Evolutionary conservation across 2,113 vertebrate genomes (phyloP).

Genomic region (Propithecus coquereli): DNA sequence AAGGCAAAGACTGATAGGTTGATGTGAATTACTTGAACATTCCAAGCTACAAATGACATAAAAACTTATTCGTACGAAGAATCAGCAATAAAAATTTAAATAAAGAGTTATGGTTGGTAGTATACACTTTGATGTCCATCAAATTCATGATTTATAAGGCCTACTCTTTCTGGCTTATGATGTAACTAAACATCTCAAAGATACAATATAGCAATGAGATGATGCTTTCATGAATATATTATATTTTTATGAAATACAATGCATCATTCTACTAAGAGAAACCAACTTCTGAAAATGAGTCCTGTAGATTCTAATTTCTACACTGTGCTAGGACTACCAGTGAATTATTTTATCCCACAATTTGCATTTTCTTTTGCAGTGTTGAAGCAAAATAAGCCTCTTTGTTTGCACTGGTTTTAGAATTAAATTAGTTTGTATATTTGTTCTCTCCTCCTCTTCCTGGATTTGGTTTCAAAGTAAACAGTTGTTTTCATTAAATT

Average conservation of each 20-base stretch:
- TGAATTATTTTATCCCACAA: background rate
- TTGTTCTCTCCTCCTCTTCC: slow-evolving; percentile 60
- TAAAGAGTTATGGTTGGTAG: background rate
- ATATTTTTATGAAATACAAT: slow-evolving; percentile 52
- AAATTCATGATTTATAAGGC: slow-evolving; percentile 57
- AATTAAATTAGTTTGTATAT: slow-evolving; percentile 71
- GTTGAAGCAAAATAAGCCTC: slow-evolving; percentile 51
- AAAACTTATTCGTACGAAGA: slow-evolving; percentile 50
- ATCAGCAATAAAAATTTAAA: slow-evolving; percentile 61
- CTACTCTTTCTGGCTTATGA: slow-evolving; percentile 30
- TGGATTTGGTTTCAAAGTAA: slow-evolving; percentile 65
- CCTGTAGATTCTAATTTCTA: slow-evolving; percentile 35
- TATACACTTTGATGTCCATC: background rate
- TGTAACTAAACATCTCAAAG: slow-evolving; percentile 40
- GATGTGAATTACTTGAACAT: slow-evolving; percentile 33
- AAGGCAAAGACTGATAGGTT: background rate
- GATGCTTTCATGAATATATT: slow-evolving; percentile 41
- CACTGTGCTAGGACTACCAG: background rate
- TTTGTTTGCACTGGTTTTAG: slow-evolving; percentile 61
- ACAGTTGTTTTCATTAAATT: slow-evolving; percentile 70
- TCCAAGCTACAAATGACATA: slow-evolving; percentile 13
- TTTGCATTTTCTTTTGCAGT: slow-evolving; percentile 55
- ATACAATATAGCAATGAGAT: background rate
- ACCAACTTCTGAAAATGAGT: slow-evolving; percentile 13
- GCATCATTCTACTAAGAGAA: slow-evolving; percentile 43